Evolutionary conservation across 2,888 invertebrate species (phyloP).

Genomic region (Aspidapion aeneum): DNA sequence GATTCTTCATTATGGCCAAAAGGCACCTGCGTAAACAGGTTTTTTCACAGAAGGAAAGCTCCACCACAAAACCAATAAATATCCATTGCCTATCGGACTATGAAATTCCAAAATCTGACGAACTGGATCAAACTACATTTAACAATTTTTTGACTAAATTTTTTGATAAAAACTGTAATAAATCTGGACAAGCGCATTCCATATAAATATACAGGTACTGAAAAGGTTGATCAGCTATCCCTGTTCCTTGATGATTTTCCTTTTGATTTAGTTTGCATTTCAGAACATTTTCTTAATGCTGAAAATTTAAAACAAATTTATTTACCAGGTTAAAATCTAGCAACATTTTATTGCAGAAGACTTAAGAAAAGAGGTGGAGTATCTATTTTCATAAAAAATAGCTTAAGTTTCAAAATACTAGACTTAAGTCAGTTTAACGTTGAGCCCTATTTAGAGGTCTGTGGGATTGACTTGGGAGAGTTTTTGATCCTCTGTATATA

Average conservation of each 20-base stretch:
- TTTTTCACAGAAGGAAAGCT: conserved; percentile 1
- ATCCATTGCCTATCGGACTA: no score
- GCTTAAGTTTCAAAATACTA: conserved; percentile 1
- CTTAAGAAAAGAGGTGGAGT: conserved; percentile 8
- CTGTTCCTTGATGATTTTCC: not conserved
- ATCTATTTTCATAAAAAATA: conserved; percentile 7
- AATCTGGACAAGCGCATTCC: not conserved
- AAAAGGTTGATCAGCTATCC: conserved; percentile 1
- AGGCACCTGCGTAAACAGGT: conserved; percentile 5
- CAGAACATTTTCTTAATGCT: not conserved
- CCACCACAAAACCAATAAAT: not conserved
- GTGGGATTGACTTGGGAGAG: not conserved
- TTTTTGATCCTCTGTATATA: not conserved
- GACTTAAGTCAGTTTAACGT: not conserved
- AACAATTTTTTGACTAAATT: not conserved
- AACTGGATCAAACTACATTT: not conserved
- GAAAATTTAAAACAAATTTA: not conserved
- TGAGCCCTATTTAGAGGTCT: not conserved
- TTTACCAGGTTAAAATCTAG: conserved; percentile 1
- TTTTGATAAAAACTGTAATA: not conserved
- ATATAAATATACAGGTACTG: conserved; percentile 1
- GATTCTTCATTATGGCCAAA: conserved; percentile 6
- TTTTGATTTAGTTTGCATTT: not conserved
- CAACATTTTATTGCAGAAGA: conserved; percentile 4
- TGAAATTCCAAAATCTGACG: not conserved